Evolutionary conservation across 1,140 invertebrate genomes (phyloP), one percentile per base, ranked within the genome.

Genomic region (Eupristina koningsbergeri): DNA sequence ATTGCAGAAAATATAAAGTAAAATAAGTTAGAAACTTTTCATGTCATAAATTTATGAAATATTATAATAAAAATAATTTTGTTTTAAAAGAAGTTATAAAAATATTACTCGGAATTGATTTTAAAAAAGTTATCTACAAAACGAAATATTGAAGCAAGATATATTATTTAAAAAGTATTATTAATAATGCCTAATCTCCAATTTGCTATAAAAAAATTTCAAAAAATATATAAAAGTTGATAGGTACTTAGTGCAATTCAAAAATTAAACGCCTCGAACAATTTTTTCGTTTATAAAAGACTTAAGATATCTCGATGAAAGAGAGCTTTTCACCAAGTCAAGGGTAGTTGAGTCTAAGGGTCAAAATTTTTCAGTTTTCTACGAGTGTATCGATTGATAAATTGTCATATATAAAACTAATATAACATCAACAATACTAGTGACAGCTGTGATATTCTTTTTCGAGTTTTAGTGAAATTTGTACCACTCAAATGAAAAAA

Each of bases 321-420:
- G 63, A 69, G 39, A 36, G 45, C 41, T 67, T 79, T 61, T 50
- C 22, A 15, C 53, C 17, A 53, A 45, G 17, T 9, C 8, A 9
- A 13, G 41, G 29, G 77, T 75, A 11, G n/a, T n/a, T 19, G n/a
- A 34, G 5, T 26, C n/a, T n/a, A n/a, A 6, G 41, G 36, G 8
- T 8, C 26, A 11, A 78, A 58, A 63, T 63, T 36, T 63, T 11
- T 13, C 45, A 34, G 74, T 31, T 29, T 29, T 11, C 29, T 7
- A 11, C 19, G 31, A 17, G 47, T 15, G 47, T 84, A 84, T 84
- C 76, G 76, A 84, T 84, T 69, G 67, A 73, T 76, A 84, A 79
- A 84, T 83, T 79, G 34, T 34, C 75, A n/a, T 50, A 45, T 39
- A 36, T 39, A 3, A 41, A 1, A 45, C 26, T 7, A 9, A 22